phyloP scores from a whole-genome alignment of 1,140 invertebrate genomes.

The Arctopsyche grandis region DNA sequence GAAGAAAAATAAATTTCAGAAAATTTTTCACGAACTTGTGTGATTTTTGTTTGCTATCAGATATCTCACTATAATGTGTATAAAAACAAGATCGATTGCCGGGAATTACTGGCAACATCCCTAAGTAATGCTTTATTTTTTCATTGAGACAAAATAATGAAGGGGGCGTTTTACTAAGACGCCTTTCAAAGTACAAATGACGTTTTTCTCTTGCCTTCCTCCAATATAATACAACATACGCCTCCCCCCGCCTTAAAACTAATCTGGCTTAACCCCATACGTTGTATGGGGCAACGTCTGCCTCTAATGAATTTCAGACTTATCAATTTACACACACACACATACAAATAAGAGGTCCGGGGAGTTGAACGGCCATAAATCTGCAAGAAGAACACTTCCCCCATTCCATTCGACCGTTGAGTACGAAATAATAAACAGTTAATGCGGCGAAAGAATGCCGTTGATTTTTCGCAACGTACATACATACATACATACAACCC shows the following conservation, averaged over 20 bases:
- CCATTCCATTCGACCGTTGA: neutral
- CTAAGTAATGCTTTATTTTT: slow-evolving; percentile 3
- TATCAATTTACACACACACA: slow-evolving; percentile 29
- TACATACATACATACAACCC: too few relatives aligned
- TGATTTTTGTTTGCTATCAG: too few relatives aligned
- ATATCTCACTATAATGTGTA: too few relatives aligned
- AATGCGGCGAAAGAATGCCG: slow-evolving; percentile 30
- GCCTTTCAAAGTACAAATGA: slow-evolving; percentile 15
- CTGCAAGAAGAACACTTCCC: neutral
- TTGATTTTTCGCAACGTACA: neutral
- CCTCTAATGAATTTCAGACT: slow-evolving; percentile 35
- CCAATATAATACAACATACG: neutral
- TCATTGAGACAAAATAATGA: slow-evolving; percentile 19
- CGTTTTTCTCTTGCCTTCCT: neutral
- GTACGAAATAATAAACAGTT: slow-evolving; percentile 41
- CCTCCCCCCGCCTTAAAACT: neutral
- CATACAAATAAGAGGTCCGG: neutral
- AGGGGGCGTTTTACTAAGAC: neutral
- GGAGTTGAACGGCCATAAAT: slow-evolving; percentile 8
- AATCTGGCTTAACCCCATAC: slow-evolving; percentile 31
- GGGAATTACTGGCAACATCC: neutral
- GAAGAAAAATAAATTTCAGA: too few relatives aligned
- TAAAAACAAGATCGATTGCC: neutral
- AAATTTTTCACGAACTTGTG: too few relatives aligned
- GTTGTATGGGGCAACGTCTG: slow-evolving; percentile 12